Base-by-base conservation (phyloP, 2,797 vertebrate species). In the Calcarius lapponicus region DNA sequence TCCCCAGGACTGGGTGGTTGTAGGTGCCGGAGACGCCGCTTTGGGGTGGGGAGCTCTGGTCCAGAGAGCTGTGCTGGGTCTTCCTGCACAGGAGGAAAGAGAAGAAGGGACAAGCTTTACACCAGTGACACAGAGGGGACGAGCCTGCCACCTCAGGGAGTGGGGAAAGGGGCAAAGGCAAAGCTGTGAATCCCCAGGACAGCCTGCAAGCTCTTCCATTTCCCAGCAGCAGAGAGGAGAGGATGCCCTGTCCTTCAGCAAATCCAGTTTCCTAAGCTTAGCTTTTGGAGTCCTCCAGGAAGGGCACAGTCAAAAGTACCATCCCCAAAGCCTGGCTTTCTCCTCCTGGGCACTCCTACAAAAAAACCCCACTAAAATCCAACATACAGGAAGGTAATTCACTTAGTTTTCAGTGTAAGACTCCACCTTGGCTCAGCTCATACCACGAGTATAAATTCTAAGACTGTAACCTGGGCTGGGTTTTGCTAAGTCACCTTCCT, bases 21-120 rank as follows among this genome's bases (percentile, higher is more conserved):
- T 99, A 99, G 74, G 99, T 98, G 82, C 99, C 97, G 0, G 98
- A 99, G 67, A 99, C 96, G n/a, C 98, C 98, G 7, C 99, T 98
- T 95, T 99, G 99, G 20, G 99, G 99, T 15, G 99, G 99, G 73
- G 99, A 99, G 96, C 99, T 99, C 98, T 99, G 99, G 97, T 99
- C 99, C 97, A 99, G 97, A 60, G 99, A 99, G 97, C 99, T 99
- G 97, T 99, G 99, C 96, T 99, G 99, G 15, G 99, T 99, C 97
- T 99, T 99, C 98, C 99, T 99, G 96, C 80, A 95, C 57, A 57
- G 51, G 58, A 60, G 25, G 58, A 80, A 73, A 91, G 73, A 95
- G 25, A 94, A 80, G 64, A 75, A 54, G 29, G 56, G 40, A 86
- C 40, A 65, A 82, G 84, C 66, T 90, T 91, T 54, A 93, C 9